These are phyloP conservation scores for Heterotis niloticus DNA, from an alignment of 2,113 vertebrate species.

Conservation along the genomic window DNA sequence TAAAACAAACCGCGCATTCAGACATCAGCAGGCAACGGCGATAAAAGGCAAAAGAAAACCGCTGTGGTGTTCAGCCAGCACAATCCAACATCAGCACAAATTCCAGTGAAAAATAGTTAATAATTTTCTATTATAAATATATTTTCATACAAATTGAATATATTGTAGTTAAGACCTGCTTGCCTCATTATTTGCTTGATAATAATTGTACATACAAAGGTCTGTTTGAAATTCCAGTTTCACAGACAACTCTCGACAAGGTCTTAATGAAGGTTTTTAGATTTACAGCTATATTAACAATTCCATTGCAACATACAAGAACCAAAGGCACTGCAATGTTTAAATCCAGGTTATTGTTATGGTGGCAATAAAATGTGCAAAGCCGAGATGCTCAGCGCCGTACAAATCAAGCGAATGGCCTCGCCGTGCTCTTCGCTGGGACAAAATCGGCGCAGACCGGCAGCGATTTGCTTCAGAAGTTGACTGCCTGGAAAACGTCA, in stretches of 20 bases:
- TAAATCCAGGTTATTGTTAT: conserved; percentile 37
- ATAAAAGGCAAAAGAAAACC: conserved; percentile 16
- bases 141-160: conserved; percentile 42
- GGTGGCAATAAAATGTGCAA: conserved; percentile 18
- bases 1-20: conserved; percentile 22
- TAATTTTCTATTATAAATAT: conserved; percentile 55
- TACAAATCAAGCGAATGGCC: conserved; percentile 11
- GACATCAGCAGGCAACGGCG: conserved; percentile 8
- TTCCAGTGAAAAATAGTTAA: conserved; percentile 54
- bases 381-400: conserved; percentile 18
- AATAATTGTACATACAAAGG: conserved; percentile 49
- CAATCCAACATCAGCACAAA: conserved; percentile 28
- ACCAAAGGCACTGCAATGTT: conserved; percentile 56
- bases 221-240: conserved; percentile 60
- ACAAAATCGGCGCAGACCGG: neutral
- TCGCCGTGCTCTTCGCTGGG: neutral
- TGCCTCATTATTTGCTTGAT: conserved; percentile 36
- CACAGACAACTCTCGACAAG: conserved; percentile 40
- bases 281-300: conserved; percentile 50
- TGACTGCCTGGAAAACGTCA: conserved; percentile 7
- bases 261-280: conserved; percentile 28
- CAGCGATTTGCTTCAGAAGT: conserved; percentile 9
- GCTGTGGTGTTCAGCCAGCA: conserved; percentile 27
- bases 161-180: conserved; percentile 60
- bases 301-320: conserved; percentile 38